Evolutionary conservation across 2,888 invertebrate species (phyloP).

Genomic region (Phortica magna): DNA sequence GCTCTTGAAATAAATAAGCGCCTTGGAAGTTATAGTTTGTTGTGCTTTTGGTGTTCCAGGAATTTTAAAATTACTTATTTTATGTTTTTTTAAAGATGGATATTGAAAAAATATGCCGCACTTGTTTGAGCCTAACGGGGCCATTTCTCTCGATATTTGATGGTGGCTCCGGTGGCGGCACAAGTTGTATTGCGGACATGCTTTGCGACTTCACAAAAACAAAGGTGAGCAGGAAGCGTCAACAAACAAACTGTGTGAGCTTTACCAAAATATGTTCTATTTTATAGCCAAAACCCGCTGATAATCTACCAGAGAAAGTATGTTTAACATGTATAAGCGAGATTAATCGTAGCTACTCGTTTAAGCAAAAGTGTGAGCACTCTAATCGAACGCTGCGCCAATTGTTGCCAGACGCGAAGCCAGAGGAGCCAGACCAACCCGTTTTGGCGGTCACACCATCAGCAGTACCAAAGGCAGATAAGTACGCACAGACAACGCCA

Average conservation of each 20-base stretch:
- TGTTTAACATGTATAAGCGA: slow-evolving; percentile 76
- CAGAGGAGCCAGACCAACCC: slow-evolving; percentile 51
- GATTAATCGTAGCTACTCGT: slow-evolving; percentile 76
- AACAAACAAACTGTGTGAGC: no score
- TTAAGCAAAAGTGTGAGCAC: slow-evolving; percentile 77
- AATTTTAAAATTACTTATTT: slow-evolving; percentile 39
- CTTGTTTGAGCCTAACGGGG: slow-evolving; percentile 70
- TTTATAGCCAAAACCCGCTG: slow-evolving; percentile 68
- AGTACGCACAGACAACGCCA: slow-evolving; percentile 48
- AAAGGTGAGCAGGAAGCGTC: slow-evolving; percentile 53
- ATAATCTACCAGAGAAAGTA: slow-evolving; percentile 76
- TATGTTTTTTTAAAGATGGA: slow-evolving; percentile 57
- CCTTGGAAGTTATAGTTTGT: neutral
- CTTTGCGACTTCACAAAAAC: slow-evolving; percentile 65
- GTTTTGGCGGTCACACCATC: neutral
- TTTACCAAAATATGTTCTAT: neutral
- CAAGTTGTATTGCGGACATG: slow-evolving; percentile 73
- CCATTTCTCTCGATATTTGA: slow-evolving; percentile 75
- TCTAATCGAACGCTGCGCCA: slow-evolving; percentile 74
- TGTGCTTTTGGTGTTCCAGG: slow-evolving; percentile 39
- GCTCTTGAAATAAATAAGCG: no score
- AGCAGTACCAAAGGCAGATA: slow-evolving; percentile 44
- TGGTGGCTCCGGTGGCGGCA: slow-evolving; percentile 52
- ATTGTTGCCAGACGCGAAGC: slow-evolving; percentile 65
- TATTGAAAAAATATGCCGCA: slow-evolving; percentile 75